Evolutionary conservation across 2,113 vertebrate species (phyloP).

Genomic region (Tauraco erythrolophus): DNA sequence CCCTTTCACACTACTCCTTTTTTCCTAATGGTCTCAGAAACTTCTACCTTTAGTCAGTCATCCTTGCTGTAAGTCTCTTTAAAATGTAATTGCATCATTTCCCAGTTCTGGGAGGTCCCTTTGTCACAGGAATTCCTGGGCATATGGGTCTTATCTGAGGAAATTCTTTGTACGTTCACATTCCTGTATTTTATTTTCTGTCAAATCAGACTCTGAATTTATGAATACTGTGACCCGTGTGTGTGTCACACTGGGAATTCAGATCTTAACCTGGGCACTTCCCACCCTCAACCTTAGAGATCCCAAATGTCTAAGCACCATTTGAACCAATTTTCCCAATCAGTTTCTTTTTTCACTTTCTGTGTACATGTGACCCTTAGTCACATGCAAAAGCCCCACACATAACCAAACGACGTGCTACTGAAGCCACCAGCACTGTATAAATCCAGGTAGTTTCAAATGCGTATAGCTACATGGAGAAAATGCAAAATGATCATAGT

Average conservation of each 20-base stretch:
- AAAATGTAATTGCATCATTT: background rate
- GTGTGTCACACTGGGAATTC: background rate
- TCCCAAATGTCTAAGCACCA: background rate
- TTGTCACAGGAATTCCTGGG: background rate
- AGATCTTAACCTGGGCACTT: background rate
- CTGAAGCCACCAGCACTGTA: background rate
- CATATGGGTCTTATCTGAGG: background rate
- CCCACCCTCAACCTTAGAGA: background rate
- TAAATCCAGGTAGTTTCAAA: background rate
- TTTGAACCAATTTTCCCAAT: background rate
- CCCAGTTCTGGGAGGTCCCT: background rate
- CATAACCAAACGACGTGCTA: fast-evolving
- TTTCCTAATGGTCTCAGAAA: background rate
- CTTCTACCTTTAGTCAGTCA: background rate
- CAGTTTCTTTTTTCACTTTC: background rate
- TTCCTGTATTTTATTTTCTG: background rate
- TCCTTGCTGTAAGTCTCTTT: background rate
- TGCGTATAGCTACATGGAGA: background rate
- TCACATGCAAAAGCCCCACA: background rate
- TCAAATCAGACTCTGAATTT: background rate
- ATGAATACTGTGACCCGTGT: background rate
- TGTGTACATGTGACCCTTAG: background rate
- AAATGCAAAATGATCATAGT: background rate
- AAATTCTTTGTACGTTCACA: background rate
- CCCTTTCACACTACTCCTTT: background rate